Conservation (phyloP, 2,113 vertebrate species). For the Chaetorhynchus papuensis region DNA sequence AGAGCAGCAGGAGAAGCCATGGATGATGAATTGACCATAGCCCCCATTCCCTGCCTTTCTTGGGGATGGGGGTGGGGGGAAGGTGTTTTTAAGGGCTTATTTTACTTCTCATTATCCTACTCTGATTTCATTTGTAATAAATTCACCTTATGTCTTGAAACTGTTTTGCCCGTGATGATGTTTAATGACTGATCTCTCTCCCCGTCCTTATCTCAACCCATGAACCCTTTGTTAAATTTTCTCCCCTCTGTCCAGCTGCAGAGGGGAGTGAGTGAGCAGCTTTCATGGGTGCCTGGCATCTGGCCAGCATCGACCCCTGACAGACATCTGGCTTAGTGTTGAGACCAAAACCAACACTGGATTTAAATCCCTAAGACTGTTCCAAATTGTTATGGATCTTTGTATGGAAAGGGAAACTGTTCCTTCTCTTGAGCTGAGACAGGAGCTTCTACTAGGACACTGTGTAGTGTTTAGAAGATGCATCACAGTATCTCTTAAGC, state of each 20-base stretch:
- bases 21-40: not conserved
- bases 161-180: not conserved
- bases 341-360: not conserved
- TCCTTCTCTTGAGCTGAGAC: not conserved
- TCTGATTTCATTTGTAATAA: not conserved
- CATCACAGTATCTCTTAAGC: not conserved
- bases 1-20: not conserved
- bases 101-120: not conserved
- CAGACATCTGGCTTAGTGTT: not conserved
- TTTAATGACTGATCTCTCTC: not conserved
- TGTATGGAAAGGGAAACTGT: not conserved
- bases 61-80: not conserved
- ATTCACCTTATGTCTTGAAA: not conserved
- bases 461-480: not conserved
- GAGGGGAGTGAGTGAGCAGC: not conserved
- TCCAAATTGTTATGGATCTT: not conserved
- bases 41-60: not conserved
- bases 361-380: not conserved
- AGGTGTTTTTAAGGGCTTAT: not conserved
- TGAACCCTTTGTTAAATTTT: not conserved
- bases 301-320: rapidly evolving
- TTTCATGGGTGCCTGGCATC: not conserved
- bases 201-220: not conserved
- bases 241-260: not conserved
- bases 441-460: not conserved